Evolutionary conservation across 2,113 vertebrate species (phyloP).

Genomic region (Brienomyrus brachyistius): DNA sequence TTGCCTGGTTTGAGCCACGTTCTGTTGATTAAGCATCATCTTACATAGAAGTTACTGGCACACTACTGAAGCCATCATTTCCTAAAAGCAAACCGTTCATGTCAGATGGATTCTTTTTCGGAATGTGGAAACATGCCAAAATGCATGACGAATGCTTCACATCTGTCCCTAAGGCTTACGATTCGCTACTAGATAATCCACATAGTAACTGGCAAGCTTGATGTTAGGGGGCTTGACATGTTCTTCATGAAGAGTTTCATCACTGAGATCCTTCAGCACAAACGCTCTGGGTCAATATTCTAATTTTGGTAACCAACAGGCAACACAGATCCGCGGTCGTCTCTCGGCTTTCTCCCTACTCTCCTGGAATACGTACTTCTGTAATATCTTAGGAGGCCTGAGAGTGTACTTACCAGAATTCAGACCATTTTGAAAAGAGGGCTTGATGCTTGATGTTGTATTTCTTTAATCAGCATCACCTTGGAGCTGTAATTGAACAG

Average conservation of each 20-base stretch:
- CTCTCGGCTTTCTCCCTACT: neutral
- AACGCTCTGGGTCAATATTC: neutral
- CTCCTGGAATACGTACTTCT: neutral
- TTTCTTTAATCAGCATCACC: neutral
- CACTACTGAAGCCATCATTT: neutral
- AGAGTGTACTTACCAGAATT: neutral
- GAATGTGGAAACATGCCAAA: neutral
- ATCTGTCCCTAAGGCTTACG: neutral
- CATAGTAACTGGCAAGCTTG: neutral
- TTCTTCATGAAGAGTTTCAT: neutral
- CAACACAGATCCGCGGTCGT: neutral
- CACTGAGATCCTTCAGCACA: neutral
- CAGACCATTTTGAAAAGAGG: neutral
- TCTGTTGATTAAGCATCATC: neutral
- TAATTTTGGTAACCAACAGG: neutral
- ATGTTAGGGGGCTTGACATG: neutral
- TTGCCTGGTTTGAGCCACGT: neutral
- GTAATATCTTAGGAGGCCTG: neutral
- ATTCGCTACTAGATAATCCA: neutral
- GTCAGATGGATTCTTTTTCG: neutral
- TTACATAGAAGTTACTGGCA: neutral
- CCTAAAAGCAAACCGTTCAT: neutral
- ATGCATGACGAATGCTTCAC: neutral
- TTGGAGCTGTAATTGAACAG: neutral
- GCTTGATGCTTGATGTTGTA: neutral